Evolutionary conservation across 2,113 vertebrate genomes (phyloP), one percentile per base, ranked within the genome.

Genomic region (Hassar affinis): DNA sequence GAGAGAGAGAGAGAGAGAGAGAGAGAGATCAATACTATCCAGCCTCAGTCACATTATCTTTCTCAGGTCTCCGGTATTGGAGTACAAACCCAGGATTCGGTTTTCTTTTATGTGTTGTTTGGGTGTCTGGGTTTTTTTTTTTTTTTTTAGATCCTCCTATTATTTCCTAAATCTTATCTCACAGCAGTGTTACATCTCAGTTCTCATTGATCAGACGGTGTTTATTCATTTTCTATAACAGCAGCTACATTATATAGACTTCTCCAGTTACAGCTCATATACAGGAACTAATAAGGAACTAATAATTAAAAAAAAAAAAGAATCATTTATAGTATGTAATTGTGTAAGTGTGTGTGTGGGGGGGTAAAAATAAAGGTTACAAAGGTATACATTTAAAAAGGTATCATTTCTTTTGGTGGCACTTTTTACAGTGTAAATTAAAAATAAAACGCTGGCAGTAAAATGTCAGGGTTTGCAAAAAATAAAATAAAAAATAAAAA

Each of bases 21-120:
- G 64, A 25, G 15, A 22, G 22, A 35, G 51, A 81, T 81, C 79
- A 52, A 81, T 81, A 71, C 22, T 35, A 51, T 56, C 12, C 66
- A 81, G 52, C n/a, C 52, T 71, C 51, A 11, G 1, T 45, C 64
- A 47, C 66, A 72, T 69, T 69, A 81, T 57, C 66, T 45, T 52
- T 71, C 51, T 35, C 64, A 42, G 14, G 27, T 72, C 66, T 71
- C 51, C 42, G 33, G 54, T 38, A 77, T n/a, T 56, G 51, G 30
- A 77, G 75, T 15, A 59, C 64, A 49, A 79, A 62, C 47, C 30
- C 38, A 27, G 14, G 14, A 49, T 42, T 49, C 12, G 15, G 6
- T 27, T 6, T 45, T 14, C 20, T 27, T 25, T 71, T 25, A 12
- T 12, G 27, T 47, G 4, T 6, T n/a, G 22, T 45, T 47, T 45